Conservation (phyloP, 2,888 invertebrate species). For the Crematogaster levior region DNA sequence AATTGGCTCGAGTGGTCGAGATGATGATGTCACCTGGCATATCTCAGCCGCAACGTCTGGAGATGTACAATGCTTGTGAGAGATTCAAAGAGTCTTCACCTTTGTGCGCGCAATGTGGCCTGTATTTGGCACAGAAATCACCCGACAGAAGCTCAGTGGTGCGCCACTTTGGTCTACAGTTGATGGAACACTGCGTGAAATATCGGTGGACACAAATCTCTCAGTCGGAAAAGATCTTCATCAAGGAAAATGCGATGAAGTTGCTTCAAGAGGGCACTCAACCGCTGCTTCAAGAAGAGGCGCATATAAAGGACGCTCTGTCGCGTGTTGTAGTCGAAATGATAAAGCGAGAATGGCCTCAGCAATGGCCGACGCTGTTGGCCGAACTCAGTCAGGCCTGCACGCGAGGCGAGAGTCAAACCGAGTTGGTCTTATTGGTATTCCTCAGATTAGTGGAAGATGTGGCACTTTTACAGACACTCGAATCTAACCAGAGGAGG, state of each 20-base stretch:
- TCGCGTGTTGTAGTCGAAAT: slow-evolving; percentile 98
- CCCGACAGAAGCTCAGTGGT: slow-evolving; percentile 92
- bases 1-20: slow-evolving; percentile 93
- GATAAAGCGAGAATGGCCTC: slow-evolving; percentile 99
- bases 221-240: slow-evolving; percentile 94
- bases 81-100: slow-evolving; percentile 95
- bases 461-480: slow-evolving; percentile 95
- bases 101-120: slow-evolving; percentile 94
- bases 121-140: slow-evolving; percentile 91
- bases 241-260: slow-evolving; percentile 97
- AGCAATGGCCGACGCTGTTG: slow-evolving; percentile 96
- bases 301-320: slow-evolving; percentile 93
- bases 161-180: slow-evolving; percentile 96
- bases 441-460: slow-evolving; percentile 97
- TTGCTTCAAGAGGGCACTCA: slow-evolving; percentile 92
- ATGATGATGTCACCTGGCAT: slow-evolving; percentile 93
- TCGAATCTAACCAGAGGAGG: slow-evolving; percentile 95
- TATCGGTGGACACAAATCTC: slow-evolving; percentile 96
- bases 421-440: slow-evolving; percentile 95
- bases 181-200: slow-evolving; percentile 97
- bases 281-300: slow-evolving; percentile 89
- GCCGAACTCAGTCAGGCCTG: slow-evolving; percentile 94
- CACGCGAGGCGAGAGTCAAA: slow-evolving; percentile 93
- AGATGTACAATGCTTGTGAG: slow-evolving; percentile 95
- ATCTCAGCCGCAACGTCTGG: slow-evolving; percentile 91